phyloP scores from a whole-genome alignment of 2,113 vertebrate species.

The Leptosomus discolor region DNA sequence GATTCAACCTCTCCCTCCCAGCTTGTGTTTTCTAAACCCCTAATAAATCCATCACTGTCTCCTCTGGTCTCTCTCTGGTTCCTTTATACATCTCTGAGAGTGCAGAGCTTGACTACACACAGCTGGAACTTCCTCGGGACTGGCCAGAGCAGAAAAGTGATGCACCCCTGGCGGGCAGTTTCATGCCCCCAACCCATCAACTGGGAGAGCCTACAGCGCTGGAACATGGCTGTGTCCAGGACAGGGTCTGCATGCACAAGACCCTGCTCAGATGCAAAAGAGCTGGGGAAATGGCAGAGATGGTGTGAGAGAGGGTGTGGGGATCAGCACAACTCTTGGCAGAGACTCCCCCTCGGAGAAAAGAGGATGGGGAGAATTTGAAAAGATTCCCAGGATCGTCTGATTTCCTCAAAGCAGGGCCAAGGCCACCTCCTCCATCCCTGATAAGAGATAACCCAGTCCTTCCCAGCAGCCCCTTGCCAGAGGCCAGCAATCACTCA shows the following conservation, averaged over 20 bases:
- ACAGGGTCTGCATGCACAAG: neutral
- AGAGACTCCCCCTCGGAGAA: neutral
- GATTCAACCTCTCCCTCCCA: neutral
- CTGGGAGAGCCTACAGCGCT: neutral
- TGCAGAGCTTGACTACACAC: neutral
- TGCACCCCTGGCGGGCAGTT: neutral
- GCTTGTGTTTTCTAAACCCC: neutral
- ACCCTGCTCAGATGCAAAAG: neutral
- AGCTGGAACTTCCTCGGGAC: neutral
- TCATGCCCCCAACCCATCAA: neutral
- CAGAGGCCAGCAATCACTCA: neutral
- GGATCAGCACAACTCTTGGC: neutral
- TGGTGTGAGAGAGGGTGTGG: neutral
- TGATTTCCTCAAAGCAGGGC: neutral
- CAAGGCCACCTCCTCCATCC: neutral
- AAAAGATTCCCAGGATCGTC: neutral
- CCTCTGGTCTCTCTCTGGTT: neutral
- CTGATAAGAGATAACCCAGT: neutral
- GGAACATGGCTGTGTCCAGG: neutral
- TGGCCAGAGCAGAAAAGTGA: neutral
- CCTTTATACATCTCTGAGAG: neutral
- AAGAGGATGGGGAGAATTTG: neutral
- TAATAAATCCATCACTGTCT: neutral
- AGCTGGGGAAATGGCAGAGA: neutral
- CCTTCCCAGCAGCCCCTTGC: neutral